A percentile compares a stretch with the other conserved stretches of the same genome.
phyloP scores from a whole-genome alignment of 2,797 vertebrate genomes.

The Xerus rutilus region DNA sequence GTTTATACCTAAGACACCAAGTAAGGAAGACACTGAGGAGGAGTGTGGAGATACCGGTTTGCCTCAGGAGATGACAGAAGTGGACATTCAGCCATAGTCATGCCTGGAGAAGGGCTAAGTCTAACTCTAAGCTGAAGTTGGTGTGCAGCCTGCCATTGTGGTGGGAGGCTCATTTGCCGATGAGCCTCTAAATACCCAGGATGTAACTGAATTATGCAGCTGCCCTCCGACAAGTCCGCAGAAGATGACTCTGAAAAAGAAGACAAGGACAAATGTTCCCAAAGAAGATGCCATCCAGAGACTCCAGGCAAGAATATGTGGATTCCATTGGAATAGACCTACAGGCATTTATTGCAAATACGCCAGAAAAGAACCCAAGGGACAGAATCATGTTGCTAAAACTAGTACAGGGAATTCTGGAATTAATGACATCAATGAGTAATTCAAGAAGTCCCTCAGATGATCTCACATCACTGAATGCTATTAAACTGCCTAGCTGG shows the following conservation, averaged over 20 bases:
- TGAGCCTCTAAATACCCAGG: conserved; percentile 95
- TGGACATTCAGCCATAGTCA: conserved; percentile 95
- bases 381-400: conserved; percentile 99
- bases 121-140: conserved; percentile 98
- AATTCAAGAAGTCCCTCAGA: conserved; percentile 99
- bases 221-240: conserved; percentile 97
- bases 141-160: conserved; percentile 98
- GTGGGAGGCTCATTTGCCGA: conserved; percentile 95
- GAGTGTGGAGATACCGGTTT: neutral
- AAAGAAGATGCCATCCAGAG: conserved; percentile 98
- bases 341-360: conserved; percentile 99
- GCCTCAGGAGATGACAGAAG: conserved; percentile 89
- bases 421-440: conserved; percentile 98
- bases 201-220: conserved; percentile 98
- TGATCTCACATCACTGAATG: conserved; percentile 99
- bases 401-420: conserved; percentile 99
- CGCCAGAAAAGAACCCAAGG: conserved; percentile 99
- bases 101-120: conserved; percentile 98
- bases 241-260: conserved; percentile 98
- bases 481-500: conserved; percentile 98
- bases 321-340: conserved; percentile 99
- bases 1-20: neutral
- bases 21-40: neutral
- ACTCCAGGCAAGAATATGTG: conserved; percentile 99
- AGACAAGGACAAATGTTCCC: conserved; percentile 96